Evolutionary conservation across 2,888 invertebrate genomes (phyloP).

Genomic region (Agrotis exclamationis): DNA sequence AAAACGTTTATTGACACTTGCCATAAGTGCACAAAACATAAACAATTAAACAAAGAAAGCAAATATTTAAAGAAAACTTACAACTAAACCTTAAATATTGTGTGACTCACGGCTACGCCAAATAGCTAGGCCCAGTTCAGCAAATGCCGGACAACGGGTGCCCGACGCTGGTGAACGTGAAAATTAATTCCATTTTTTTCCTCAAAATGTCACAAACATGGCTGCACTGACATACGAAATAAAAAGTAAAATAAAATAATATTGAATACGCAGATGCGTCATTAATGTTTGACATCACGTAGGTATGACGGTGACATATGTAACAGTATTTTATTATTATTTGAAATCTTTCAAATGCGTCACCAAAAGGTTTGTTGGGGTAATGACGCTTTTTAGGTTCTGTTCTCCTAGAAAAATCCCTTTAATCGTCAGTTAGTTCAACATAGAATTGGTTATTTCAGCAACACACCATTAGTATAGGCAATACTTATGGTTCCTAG

Average conservation of each 20-base stretch:
- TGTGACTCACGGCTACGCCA: too few relatives aligned
- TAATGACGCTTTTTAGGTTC: too few relatives aligned
- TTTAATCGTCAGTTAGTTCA: neutral
- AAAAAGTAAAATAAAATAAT: constrained; percentile 63
- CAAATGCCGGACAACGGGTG: too few relatives aligned
- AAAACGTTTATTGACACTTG: too few relatives aligned
- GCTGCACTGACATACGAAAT: constrained; percentile 45
- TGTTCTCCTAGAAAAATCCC: neutral
- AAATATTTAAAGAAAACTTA: too few relatives aligned
- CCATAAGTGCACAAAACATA: too few relatives aligned
- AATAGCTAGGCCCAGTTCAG: too few relatives aligned
- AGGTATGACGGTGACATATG: constrained; percentile 15
- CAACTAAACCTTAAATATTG: too few relatives aligned
- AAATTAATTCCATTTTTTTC: neutral
- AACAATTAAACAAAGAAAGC: too few relatives aligned
- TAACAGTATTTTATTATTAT: constrained; percentile 30
- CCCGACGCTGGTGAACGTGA: too few relatives aligned
- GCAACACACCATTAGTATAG: too few relatives aligned
- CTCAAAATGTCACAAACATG: constrained; percentile 4
- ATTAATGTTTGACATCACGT: constrained; percentile 57
- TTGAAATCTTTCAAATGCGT: constrained; percentile 4
- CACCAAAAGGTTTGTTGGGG: neutral
- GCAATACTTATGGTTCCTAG: too few relatives aligned
- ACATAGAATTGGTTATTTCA: neutral
- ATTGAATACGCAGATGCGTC: constrained; percentile 61